Percentiles rank a stretch among this genome's conserved stretches.
Evolutionary conservation across 1,140 invertebrate species (phyloP).

Genomic region (Ridgeia piscesae): DNA sequence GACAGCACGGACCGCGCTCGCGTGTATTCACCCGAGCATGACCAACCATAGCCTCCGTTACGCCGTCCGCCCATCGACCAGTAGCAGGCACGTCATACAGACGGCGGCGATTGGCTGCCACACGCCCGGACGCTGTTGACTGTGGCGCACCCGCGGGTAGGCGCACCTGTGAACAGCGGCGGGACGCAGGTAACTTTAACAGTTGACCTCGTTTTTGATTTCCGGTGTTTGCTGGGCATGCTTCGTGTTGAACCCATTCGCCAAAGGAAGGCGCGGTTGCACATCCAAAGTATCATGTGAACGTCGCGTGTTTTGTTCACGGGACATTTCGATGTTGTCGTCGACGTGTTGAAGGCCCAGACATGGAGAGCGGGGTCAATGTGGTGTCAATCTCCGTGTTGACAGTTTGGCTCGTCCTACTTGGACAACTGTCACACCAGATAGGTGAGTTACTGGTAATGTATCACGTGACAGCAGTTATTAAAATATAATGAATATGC

Average conservation of each 20-base stretch:
- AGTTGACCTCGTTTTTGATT: constrained; percentile 1
- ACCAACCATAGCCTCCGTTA: neutral
- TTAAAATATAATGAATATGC: neutral
- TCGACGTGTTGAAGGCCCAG: neutral
- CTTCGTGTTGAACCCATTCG: neutral
- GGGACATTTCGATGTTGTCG: neutral
- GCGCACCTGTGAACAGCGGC: neutral
- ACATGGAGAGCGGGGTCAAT: neutral
- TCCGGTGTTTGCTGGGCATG: neutral
- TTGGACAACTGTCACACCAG: neutral
- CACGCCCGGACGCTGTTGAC: neutral
- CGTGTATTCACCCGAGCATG: neutral
- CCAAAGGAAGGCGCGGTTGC: neutral
- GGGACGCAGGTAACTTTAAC: neutral
- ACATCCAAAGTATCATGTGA: neutral
- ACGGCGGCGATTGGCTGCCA: too few relatives aligned
- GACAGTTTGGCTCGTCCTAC: neutral
- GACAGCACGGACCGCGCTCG: too few relatives aligned
- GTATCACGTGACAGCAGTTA: too few relatives aligned
- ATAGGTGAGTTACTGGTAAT: neutral
- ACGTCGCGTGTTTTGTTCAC: neutral
- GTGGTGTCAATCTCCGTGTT: neutral
- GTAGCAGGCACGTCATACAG: neutral
- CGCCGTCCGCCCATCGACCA: too few relatives aligned
- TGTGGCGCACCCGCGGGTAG: neutral